These are phyloP conservation scores for Actinopyga echinites DNA, from an alignment of 53 echinoderm and acorn worm genomes.

Conservation along the genomic window DNA sequence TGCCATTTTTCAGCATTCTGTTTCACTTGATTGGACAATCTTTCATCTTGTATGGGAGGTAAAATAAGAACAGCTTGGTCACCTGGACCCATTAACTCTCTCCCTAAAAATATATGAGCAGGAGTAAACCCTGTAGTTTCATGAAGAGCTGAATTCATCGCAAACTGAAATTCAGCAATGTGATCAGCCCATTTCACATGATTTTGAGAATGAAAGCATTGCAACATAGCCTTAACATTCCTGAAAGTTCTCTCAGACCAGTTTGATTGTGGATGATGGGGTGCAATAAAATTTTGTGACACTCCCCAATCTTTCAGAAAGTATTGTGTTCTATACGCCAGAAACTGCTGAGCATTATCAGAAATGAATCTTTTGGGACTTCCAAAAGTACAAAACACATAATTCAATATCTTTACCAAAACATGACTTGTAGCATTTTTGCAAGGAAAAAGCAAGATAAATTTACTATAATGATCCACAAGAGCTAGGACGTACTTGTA, in stretches of 20 bases:
- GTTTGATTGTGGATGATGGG: conserved; percentile 66
- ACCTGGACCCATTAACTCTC: conserved; percentile 13
- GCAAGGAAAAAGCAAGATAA: conserved; percentile 52
- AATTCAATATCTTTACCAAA: conserved; percentile 28
- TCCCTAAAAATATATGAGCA: conserved; percentile 40
- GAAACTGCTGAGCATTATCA: conserved; percentile 68
- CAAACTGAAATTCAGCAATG: conserved; percentile 54
- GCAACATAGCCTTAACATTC: conserved; percentile 62
- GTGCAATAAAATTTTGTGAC: conserved; percentile 52
- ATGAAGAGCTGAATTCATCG: conserved; percentile 49
- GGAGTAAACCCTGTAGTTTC: conserved; percentile 60
- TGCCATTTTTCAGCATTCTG: background rate
- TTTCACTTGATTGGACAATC: background rate
- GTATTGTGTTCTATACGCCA: background rate
- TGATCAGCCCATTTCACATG: conserved; percentile 60
- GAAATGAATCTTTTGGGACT: conserved; percentile 54
- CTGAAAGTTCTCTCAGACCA: conserved; percentile 63
- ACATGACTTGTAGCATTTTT: conserved; percentile 43
- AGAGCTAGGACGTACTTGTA: conserved; percentile 44
- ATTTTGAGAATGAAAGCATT: conserved; percentile 46
- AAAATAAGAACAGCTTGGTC: conserved; percentile 3
- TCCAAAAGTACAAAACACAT: conserved; percentile 62
- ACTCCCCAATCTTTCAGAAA: conserved; percentile 57
- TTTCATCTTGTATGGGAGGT: conserved; percentile 2
- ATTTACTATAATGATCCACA: conserved; percentile 44